Percentiles rank a stretch among this genome's conserved stretches.
phyloP scores from a whole-genome alignment of 2,113 vertebrate genomes.

The Halichoerus grypus region DNA sequence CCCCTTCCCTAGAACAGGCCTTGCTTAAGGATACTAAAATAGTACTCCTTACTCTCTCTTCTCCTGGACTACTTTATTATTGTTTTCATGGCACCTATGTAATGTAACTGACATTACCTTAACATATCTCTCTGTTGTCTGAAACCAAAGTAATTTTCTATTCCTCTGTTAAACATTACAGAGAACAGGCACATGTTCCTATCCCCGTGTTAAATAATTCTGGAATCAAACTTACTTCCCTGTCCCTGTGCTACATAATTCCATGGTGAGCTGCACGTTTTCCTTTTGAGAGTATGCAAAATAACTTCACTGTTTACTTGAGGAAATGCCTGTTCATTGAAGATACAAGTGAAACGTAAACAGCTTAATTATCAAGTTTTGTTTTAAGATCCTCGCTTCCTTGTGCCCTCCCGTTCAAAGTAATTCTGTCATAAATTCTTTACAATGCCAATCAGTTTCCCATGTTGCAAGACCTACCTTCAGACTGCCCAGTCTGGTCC shows the following conservation, averaged over 20 bases:
- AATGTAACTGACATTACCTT: neutral
- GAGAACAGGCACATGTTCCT: neutral
- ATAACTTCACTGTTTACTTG: neutral
- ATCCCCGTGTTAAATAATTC: neutral
- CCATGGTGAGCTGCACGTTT: neutral
- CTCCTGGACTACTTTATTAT: neutral
- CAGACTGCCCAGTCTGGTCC: neutral
- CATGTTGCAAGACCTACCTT: neutral
- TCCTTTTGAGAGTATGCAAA: conserved; percentile 9
- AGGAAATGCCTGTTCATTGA: neutral
- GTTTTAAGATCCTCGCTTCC: neutral
- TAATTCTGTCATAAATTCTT: neutral
- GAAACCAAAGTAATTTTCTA: conserved; percentile 17
- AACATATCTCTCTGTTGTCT: neutral
- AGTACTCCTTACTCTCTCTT: neutral
- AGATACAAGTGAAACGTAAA: neutral
- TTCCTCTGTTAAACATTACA: neutral
- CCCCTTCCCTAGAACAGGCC: neutral
- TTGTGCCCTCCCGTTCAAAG: neutral
- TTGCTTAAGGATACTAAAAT: neutral
- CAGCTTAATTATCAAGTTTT: neutral
- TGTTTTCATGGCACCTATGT: neutral
- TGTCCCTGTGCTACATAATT: neutral
- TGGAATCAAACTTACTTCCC: neutral
- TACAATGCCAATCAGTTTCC: neutral